Conservation (phyloP, 2,888 invertebrate species). For the Frankliniella intonsa region DNA sequence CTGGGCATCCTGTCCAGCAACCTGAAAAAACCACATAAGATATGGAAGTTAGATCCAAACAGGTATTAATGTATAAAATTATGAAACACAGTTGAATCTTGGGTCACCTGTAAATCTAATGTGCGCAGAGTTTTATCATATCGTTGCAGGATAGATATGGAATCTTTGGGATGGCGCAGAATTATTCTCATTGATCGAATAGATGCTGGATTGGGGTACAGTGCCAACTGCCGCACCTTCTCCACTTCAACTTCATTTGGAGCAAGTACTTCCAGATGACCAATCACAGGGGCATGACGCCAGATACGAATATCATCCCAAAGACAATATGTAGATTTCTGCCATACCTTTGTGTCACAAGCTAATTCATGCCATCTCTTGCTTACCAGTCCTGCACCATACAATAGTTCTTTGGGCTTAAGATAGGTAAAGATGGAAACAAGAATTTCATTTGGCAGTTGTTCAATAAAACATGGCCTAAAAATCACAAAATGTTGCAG, state of each 20-base stretch:
- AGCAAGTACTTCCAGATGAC: neutral
- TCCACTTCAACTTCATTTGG: conserved; percentile 8
- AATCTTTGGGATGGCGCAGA: neutral
- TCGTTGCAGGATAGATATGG: neutral
- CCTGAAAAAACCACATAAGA: neutral
- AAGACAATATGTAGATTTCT: neutral
- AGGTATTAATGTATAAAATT: neutral
- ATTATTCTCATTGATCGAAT: conserved; percentile 6
- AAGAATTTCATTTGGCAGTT: neutral
- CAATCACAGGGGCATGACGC: conserved; percentile 1
- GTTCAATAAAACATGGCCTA: neutral
- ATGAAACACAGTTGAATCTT: neutral
- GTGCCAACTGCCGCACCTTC: neutral
- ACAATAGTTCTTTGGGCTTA: neutral
- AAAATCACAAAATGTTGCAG: neutral
- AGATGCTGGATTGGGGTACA: neutral
- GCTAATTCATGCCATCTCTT: neutral
- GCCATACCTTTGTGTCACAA: neutral
- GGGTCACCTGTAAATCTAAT: conserved; percentile 13
- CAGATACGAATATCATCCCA: neutral
- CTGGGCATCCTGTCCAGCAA: neutral
- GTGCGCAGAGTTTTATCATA: neutral
- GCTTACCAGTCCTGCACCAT: neutral
- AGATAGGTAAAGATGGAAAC: conserved; percentile 1
- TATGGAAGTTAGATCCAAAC: neutral